phyloP scores from a whole-genome alignment of 2,888 invertebrate species.

The Drosophila picticornis region DNA sequence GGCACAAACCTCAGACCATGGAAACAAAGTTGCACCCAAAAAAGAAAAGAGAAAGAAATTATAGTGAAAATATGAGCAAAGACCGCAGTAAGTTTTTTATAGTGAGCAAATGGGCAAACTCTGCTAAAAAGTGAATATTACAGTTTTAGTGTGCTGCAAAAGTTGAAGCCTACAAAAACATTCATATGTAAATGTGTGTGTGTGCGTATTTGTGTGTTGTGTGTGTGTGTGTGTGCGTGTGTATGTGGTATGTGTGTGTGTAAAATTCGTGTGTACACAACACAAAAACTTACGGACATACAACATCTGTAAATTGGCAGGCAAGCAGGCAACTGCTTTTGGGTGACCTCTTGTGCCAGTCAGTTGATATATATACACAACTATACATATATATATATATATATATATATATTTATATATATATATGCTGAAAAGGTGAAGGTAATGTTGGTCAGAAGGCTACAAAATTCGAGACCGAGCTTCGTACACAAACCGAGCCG shows the following conservation, averaged over 20 bases:
- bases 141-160: slow-evolving; percentile 63
- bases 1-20: slow-evolving; percentile 31
- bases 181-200: slow-evolving; percentile 13
- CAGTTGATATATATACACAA: slow-evolving; percentile 31
- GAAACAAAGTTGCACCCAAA: slow-evolving; percentile 43
- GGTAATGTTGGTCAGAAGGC: slow-evolving; percentile 70
- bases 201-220: slow-evolving; percentile 22
- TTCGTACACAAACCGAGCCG: slow-evolving; percentile 70
- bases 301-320: slow-evolving; percentile 76
- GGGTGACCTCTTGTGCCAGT: slow-evolving; percentile 70
- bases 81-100: slow-evolving; percentile 67
- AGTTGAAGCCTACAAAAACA: slow-evolving; percentile 57
- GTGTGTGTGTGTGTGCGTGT: slow-evolving; percentile 19
- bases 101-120: slow-evolving; percentile 42
- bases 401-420: slow-evolving; percentile 17
- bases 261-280: slow-evolving; percentile 40
- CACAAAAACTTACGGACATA: slow-evolving; percentile 46
- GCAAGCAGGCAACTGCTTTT: slow-evolving; percentile 52
- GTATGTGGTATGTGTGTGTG: slow-evolving; percentile 30
- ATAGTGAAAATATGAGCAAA: slow-evolving; percentile 27
- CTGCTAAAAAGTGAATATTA: slow-evolving; percentile 74
- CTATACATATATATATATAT: slow-evolving; percentile 15
- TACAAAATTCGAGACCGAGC: slow-evolving; percentile 64
- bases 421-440: slow-evolving; percentile 68
- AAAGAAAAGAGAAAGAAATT: slow-evolving; percentile 8